A percentile compares a stretch with the other conserved stretches of the same genome.
Conservation (phyloP, 2,888 invertebrate genomes). For the Dicyrtoma fusca region DNA sequence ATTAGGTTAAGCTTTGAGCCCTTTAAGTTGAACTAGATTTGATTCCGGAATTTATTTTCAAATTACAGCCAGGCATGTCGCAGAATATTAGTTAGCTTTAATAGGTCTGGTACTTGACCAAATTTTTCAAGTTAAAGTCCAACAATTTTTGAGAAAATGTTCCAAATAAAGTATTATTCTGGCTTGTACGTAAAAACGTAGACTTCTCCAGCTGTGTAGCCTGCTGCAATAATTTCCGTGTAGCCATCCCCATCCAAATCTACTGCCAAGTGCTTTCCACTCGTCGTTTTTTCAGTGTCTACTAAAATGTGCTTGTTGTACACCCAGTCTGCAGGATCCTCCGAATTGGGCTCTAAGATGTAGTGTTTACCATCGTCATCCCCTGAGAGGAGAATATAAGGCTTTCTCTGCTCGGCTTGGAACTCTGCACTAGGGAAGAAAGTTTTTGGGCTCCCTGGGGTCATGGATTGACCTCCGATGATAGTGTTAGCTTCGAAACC, state of each 20-base stretch:
- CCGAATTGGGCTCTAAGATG: constrained; percentile 55
- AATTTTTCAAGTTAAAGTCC: too few species aligned
- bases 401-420: constrained; percentile 53
- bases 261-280: constrained; percentile 54
- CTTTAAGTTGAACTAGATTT: too few species aligned
- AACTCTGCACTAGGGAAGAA: constrained; percentile 56
- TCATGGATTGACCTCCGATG: constrained; percentile 56
- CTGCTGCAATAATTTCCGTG: constrained; percentile 57
- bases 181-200: constrained; percentile 56
- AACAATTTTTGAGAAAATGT: too few species aligned
- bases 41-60: too few species aligned
- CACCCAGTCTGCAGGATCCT: constrained; percentile 56
- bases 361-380: constrained; percentile 58
- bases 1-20: too few species aligned
- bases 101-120: too few species aligned
- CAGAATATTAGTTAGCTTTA: too few species aligned
- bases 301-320: constrained; percentile 56
- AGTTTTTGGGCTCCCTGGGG: constrained; percentile 56
- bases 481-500: constrained; percentile 56
- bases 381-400: constrained; percentile 57
- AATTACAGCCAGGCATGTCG: too few species aligned
- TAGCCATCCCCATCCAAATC: constrained; percentile 58
- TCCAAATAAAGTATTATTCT: too few species aligned
- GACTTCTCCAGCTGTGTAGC: constrained; percentile 50
- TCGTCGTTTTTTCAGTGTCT: constrained; percentile 55